phyloP scores from a whole-genome alignment of 2,888 invertebrate genomes.

The Drosophila fulvimacula region DNA sequence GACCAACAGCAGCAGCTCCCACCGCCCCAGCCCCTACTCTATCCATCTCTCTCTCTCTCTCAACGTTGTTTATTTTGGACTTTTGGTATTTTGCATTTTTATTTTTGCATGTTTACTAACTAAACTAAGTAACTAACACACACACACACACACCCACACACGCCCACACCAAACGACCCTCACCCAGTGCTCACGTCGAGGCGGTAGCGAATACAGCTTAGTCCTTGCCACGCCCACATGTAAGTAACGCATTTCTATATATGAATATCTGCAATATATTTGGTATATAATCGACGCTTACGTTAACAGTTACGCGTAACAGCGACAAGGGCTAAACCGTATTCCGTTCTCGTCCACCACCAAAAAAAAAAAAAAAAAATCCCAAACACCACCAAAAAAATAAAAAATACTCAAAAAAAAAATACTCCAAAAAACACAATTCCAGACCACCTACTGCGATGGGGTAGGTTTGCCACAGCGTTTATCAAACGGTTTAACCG shows the following conservation, averaged over 20 bases:
- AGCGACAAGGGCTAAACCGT: constrained; percentile 84
- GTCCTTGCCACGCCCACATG: constrained; percentile 83
- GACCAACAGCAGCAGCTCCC: constrained; percentile 5
- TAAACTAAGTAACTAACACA: constrained; percentile 18
- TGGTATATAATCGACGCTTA: constrained; percentile 70
- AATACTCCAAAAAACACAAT: constrained; percentile 31
- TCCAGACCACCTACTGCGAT: constrained; percentile 35
- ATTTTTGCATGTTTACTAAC: constrained; percentile 35
- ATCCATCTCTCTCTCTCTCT: not conserved
- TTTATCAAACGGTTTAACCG: constrained; percentile 26
- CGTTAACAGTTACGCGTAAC: constrained; percentile 74
- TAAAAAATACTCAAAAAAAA: constrained; percentile 1
- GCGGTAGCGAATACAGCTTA: constrained; percentile 84
- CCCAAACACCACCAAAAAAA: not conserved
- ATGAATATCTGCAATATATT: constrained; percentile 45
- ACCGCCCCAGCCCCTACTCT: not conserved
- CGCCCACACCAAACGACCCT: constrained; percentile 5
- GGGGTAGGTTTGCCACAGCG: constrained; percentile 63
- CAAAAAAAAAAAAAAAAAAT: not conserved
- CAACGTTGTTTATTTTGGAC: constrained; percentile 14
- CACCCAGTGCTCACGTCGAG: constrained; percentile 35
- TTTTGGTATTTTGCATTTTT: constrained; percentile 13
- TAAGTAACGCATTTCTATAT: constrained; percentile 77
- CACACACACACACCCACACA: constrained; percentile 9
- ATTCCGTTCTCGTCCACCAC: constrained; percentile 79